A percentile compares a stretch with the other conserved stretches of the same genome.
Conservation (phyloP, 2,113 vertebrate genomes). For the Etia nguti region DNA sequence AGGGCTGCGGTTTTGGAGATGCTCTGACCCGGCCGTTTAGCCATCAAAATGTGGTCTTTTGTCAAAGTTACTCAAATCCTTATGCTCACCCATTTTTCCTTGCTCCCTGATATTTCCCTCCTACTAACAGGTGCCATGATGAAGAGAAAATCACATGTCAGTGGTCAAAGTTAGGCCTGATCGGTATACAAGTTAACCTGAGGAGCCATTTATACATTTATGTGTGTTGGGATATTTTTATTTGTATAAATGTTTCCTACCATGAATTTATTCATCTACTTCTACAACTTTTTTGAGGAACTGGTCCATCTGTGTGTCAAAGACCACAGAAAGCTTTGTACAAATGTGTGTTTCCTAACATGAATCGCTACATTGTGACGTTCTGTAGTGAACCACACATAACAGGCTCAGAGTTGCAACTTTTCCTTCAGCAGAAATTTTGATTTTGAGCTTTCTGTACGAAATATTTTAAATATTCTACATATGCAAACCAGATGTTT, state of each 20-base stretch:
- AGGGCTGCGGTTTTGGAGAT: not conserved
- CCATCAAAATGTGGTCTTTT: not conserved
- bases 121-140: not conserved
- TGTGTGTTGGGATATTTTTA: not conserved
- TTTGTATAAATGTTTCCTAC: not conserved
- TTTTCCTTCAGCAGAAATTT: not conserved
- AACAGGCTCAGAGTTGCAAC: not conserved
- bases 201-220: not conserved
- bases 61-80: accelerated
- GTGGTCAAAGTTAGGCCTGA: not conserved
- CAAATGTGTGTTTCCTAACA: not conserved
- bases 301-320: not conserved
- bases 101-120: not conserved
- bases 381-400: not conserved
- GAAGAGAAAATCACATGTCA: not conserved
- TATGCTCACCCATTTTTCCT: not conserved
- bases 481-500: not conserved
- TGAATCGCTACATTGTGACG: not conserved
- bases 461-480: not conserved
- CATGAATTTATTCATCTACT: not conserved
- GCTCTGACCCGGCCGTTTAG: not conserved
- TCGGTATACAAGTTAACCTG: not conserved
- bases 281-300: not conserved
- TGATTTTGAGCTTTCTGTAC: not conserved
- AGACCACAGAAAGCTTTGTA: not conserved